A percentile compares a stretch with the other conserved stretches of the same genome.
Conservation (phyloP, 2,888 invertebrate genomes). For the Ommatoiulus sabulosus region DNA sequence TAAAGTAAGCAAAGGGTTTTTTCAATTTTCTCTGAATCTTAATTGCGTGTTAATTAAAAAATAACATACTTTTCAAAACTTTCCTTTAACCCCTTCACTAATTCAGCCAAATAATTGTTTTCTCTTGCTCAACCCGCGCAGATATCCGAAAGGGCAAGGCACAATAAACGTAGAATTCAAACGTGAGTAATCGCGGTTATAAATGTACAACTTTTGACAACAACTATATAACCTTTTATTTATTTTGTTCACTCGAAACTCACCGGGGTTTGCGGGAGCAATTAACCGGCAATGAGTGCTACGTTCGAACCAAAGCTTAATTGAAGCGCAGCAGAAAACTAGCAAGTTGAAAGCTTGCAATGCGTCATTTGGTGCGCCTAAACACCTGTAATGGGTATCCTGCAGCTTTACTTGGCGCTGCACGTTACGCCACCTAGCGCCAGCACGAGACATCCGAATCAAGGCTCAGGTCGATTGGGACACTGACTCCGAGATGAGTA, state of each 20-base stretch:
- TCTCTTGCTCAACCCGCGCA: not conserved
- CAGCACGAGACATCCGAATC: not conserved
- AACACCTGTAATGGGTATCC: not conserved
- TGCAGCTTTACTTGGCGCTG: not conserved
- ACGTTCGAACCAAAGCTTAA: not conserved
- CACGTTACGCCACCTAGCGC: not conserved
- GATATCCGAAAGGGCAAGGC: not conserved
- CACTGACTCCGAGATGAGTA: not conserved
- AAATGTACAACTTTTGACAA: slow-evolving; percentile 32
- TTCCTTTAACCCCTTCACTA: not conserved
- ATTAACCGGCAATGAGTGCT: slow-evolving; percentile 2
- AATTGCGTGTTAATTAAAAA: not conserved
- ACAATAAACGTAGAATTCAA: slow-evolving; percentile 18
- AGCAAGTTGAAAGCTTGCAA: not conserved
- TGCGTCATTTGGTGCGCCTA: not conserved
- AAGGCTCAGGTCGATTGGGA: not conserved
- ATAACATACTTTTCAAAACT: not conserved
- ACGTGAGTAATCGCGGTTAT: slow-evolving; percentile 32
- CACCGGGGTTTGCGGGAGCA: slow-evolving; percentile 35
- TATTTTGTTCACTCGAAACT: not conserved
- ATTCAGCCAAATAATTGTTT: slow-evolving; percentile 27
- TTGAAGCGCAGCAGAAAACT: slow-evolving; percentile 10
- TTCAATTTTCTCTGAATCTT: not conserved
- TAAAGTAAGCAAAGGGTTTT: not conserved
- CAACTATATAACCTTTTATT: slow-evolving; percentile 12